These are phyloP conservation scores for Chaitophorus viminalis DNA, from an alignment of 2,888 invertebrate genomes.

Conservation along the genomic window DNA sequence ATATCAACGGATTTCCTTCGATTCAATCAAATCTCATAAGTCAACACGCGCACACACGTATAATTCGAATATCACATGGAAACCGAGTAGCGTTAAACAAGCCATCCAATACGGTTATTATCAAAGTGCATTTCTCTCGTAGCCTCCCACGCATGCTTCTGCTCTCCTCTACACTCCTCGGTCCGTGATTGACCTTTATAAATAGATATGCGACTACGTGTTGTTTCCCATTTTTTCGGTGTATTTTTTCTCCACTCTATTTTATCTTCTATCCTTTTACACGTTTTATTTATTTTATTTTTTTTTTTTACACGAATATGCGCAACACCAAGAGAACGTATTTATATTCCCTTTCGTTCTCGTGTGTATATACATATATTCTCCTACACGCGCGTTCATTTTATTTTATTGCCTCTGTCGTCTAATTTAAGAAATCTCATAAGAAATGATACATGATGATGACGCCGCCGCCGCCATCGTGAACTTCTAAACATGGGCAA, in stretches of 20 bases:
- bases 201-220: constrained; percentile 49
- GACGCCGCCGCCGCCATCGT: neutral
- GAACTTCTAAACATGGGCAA: constrained; percentile 35
- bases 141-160: neutral
- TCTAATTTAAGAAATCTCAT: constrained; percentile 57
- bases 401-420: constrained; percentile 47
- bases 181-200: constrained; percentile 16
- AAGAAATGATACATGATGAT: constrained; percentile 43
- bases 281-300: neutral
- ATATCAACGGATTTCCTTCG: neutral
- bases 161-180: too few relatives aligned
- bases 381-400: constrained; percentile 6
- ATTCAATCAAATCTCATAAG: neutral
- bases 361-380: neutral
- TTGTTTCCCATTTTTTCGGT: constrained; percentile 29
- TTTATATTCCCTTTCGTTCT: constrained; percentile 15
- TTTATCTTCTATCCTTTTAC: constrained; percentile 3
- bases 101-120: neutral
- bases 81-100: neutral
- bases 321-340: constrained; percentile 40
- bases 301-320: constrained; percentile 5
- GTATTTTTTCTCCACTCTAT: constrained; percentile 12
- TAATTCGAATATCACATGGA: neutral
- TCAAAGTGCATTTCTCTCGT: neutral
- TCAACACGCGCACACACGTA: neutral